These are phyloP conservation scores for Sarcophilus harrisii DNA, from an alignment of 2,797 vertebrate species.

Conservation along the genomic window DNA sequence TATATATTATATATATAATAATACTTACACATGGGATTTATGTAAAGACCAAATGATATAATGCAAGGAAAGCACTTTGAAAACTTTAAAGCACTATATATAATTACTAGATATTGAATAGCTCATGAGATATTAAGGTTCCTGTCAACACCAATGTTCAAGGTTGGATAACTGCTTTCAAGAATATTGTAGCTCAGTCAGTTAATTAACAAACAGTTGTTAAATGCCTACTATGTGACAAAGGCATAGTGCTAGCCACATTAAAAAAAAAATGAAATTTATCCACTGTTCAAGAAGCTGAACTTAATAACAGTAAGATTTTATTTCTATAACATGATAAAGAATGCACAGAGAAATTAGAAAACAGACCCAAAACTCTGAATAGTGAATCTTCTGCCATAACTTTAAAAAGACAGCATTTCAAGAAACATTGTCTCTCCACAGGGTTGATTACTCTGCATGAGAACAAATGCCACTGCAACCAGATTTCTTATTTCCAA, in stretches of 20 bases:
- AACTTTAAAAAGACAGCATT: neutral
- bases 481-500: constrained; percentile 4
- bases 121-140: neutral
- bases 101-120: neutral
- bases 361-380: neutral
- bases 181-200: neutral
- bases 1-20: too few relatives aligned
- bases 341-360: neutral
- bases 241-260: neutral
- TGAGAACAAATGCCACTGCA: neutral
- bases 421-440: neutral
- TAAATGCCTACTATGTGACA: neutral
- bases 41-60: neutral
- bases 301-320: neutral
- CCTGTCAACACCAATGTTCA: neutral
- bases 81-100: neutral
- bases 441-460: neutral
- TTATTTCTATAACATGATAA: neutral
- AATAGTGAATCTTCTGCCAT: neutral
- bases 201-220: neutral
- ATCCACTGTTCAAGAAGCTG: neutral
- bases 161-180: neutral
- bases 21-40: neutral
- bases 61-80: neutral
- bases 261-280: neutral